Base-by-base conservation (phyloP, 2,113 vertebrate genomes). In the Globicephala melas region DNA sequence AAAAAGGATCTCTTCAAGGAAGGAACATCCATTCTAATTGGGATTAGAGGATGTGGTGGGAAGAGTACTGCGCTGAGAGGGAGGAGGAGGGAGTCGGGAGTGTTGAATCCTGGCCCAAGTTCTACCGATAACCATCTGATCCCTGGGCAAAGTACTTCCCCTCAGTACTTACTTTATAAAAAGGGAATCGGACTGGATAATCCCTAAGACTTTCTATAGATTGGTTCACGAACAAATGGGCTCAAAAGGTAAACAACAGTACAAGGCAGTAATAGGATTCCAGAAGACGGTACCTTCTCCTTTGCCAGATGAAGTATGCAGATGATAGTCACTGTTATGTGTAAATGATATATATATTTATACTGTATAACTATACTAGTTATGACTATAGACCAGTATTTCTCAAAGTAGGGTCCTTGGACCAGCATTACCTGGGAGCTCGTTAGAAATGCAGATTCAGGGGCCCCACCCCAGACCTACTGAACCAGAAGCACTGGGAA, bases 181-280 rank as follows among this genome's bases (percentile, higher is more conserved):
- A 80, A 76, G 25, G 53, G 26, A 95, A 65, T 81, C 79, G 36
- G 23, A 50, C 70, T 53, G 74, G 31, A n/a, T 88, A 14, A 89
- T 81, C 31, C 93, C 44, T 88, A 38, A 94, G 85, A 65, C 28
- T 63, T n/a, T 76, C 36, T 94, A 25, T 60, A n/a, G 53, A 60
- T 92, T 96, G 58, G 44, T 41, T 95, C 71, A 92, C 94, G 50
- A 92, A 74, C 36, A 89, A 33, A 79, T 84, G 17, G 81, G 33
- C 70, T 82, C 36, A 74, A 90, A 87, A 85, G 28, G n/a, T 73
- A 73, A 50, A 82, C 41, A 33, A 62, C 44, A 47, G 23, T 84
- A 23, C 31, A 91, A 38, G 55, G 73, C 65, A 41, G 20, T 60
- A 60, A 65, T 90, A 67, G 55, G 44, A 91, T 81, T 97, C 63